Conservation (phyloP, 2,888 invertebrate species). For the Hyppa rectilinea region DNA sequence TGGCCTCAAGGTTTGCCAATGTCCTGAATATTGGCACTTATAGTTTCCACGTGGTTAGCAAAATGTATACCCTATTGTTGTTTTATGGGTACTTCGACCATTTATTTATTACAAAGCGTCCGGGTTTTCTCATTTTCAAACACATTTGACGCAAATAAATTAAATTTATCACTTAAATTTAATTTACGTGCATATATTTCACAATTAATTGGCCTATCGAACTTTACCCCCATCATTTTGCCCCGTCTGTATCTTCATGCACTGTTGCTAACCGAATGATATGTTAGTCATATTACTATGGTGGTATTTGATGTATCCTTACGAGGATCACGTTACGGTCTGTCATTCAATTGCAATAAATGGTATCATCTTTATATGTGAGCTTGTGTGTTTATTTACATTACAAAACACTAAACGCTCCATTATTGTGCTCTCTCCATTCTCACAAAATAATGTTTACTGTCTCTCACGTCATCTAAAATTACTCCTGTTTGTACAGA, state of each 20-base stretch:
- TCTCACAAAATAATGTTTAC: slow-evolving; percentile 72
- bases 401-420: slow-evolving; percentile 3
- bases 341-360: not conserved
- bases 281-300: slow-evolving; percentile 14
- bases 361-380: not conserved
- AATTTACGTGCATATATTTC: slow-evolving; percentile 40
- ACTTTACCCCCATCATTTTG: slow-evolving; percentile 16
- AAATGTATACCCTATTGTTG: slow-evolving; percentile 23
- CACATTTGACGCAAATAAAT: slow-evolving; percentile 18
- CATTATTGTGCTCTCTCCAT: slow-evolving; percentile 50
- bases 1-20: slow-evolving; percentile 33
- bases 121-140: slow-evolving; percentile 28
- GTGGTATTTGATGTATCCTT: not conserved
- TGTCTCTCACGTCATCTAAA: slow-evolving; percentile 67
- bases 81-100: slow-evolving; percentile 26
- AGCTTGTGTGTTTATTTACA: not conserved
- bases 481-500: slow-evolving; percentile 72
- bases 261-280: slow-evolving; percentile 35
- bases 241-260: slow-evolving; percentile 10
- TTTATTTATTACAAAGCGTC: slow-evolving; percentile 23
- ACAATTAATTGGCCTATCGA: slow-evolving; percentile 19
- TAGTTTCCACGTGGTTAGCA: slow-evolving; percentile 32
- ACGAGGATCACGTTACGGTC: slow-evolving; percentile 24
- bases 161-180: too few species aligned
- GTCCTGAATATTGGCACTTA: slow-evolving; percentile 22